Evolutionary conservation across 2,888 invertebrate species (phyloP).

Genomic region (Phyllotreta cruciferae): DNA sequence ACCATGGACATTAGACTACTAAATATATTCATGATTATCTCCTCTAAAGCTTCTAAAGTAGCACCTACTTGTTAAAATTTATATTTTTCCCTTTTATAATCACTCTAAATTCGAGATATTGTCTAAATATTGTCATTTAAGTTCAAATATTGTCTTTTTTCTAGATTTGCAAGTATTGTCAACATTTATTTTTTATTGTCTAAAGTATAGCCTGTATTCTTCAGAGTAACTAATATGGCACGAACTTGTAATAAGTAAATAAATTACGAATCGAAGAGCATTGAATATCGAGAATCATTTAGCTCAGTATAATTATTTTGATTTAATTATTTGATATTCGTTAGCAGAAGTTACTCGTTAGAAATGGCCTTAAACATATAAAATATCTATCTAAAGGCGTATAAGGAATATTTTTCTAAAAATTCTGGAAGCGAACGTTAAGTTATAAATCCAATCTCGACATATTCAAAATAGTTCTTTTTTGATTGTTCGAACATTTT

Average conservation of each 20-base stretch:
- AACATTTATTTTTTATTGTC: slow-evolving; percentile 42
- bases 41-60: slow-evolving; percentile 55
- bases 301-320: too few relatives aligned
- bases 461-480: slow-evolving; percentile 26
- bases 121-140: slow-evolving; percentile 45
- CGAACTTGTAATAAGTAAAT: too few relatives aligned
- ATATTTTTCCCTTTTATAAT: slow-evolving; percentile 34
- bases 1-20: slow-evolving; percentile 46
- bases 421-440: slow-evolving; percentile 21
- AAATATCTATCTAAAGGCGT: too few relatives aligned
- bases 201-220: neutral
- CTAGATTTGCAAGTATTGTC: slow-evolving; percentile 39
- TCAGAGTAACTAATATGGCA: too few relatives aligned
- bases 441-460: slow-evolving; percentile 26
- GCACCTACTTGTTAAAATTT: slow-evolving; percentile 49
- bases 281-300: too few relatives aligned
- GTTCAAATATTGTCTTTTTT: slow-evolving; percentile 23
- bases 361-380: too few relatives aligned
- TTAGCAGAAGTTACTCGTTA: too few relatives aligned
- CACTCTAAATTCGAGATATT: slow-evolving; percentile 44
- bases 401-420: slow-evolving; percentile 11
- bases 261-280: too few relatives aligned
- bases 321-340: too few relatives aligned
- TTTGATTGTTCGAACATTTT: slow-evolving; percentile 32
- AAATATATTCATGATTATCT: slow-evolving; percentile 53